phyloP scores from a whole-genome alignment of 2,888 invertebrate genomes.

The Diaphora mendica region DNA sequence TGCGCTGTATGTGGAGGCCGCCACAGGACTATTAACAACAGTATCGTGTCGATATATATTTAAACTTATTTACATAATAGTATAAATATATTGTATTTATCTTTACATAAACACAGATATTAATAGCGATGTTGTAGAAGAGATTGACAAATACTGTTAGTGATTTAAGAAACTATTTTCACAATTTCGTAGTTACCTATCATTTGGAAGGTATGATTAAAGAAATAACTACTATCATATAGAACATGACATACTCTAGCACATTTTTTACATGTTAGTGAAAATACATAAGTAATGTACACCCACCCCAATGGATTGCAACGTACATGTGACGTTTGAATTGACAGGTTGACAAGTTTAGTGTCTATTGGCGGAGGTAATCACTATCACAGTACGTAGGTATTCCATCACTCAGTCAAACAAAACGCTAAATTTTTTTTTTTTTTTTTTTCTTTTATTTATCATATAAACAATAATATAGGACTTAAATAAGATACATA shows the following conservation, averaged over 20 bases:
- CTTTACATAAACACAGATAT: no score
- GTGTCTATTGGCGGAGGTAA: background rate
- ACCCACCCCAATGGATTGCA: background rate
- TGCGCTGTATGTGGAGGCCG: no score
- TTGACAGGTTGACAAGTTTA: background rate
- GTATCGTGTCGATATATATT: background rate
- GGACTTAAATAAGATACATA: no score
- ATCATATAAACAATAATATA: no score
- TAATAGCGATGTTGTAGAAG: background rate
- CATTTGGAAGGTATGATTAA: background rate
- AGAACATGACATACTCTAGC: background rate
- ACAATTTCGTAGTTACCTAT: background rate
- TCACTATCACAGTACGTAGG: constrained; percentile 2
- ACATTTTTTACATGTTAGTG: background rate
- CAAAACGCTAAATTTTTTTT: constrained; percentile 33
- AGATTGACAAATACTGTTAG: background rate
- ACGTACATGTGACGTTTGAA: background rate
- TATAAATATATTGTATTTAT: no score
- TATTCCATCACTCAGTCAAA: constrained; percentile 23
- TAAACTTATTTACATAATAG: no score
- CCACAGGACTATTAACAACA: background rate
- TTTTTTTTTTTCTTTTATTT: no score
- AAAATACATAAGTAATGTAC: no score
- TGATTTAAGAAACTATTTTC: background rate
- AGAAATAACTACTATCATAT: background rate